Evolutionary conservation across 2,888 invertebrate species (phyloP).

Genomic region (Biston stratarius): DNA sequence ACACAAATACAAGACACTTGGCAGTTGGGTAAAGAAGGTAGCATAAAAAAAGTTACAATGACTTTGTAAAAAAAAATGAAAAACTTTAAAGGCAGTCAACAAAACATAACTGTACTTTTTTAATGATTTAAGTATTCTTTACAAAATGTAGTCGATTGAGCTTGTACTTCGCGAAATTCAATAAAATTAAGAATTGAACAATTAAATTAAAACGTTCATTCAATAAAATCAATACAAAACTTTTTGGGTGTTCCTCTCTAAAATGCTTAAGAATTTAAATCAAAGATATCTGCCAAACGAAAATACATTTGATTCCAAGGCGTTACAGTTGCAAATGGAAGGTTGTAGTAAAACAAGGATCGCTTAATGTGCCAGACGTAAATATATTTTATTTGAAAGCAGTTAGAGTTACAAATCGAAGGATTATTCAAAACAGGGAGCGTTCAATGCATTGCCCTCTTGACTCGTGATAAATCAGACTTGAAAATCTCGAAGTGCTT

Average conservation of each 20-base stretch:
- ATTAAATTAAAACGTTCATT: slow-evolving; percentile 24
- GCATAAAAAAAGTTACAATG: no score
- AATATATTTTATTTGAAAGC: neutral
- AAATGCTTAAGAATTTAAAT: slow-evolving; percentile 12
- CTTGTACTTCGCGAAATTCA: neutral
- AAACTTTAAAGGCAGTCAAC: no score
- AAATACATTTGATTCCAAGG: neutral
- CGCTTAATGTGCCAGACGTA: slow-evolving; percentile 3
- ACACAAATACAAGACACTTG: no score
- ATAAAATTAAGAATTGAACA: slow-evolving; percentile 8
- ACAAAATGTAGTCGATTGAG: neutral
- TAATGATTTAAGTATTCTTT: no score
- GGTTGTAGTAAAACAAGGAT: neutral
- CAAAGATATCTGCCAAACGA: neutral
- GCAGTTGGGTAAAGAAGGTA: no score
- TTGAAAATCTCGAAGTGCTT: slow-evolving; percentile 14
- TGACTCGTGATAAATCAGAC: slow-evolving; percentile 16
- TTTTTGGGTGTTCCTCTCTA: slow-evolving; percentile 5
- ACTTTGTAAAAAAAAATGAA: no score
- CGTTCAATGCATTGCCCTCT: slow-evolving; percentile 21
- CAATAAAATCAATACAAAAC: slow-evolving; percentile 17
- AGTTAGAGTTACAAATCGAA: neutral
- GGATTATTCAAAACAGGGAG: neutral
- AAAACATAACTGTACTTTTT: no score
- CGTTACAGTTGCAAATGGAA: neutral